Evolutionary conservation across 2,797 vertebrate genomes (phyloP).

Genomic region (Scyliorhinus canicula): DNA sequence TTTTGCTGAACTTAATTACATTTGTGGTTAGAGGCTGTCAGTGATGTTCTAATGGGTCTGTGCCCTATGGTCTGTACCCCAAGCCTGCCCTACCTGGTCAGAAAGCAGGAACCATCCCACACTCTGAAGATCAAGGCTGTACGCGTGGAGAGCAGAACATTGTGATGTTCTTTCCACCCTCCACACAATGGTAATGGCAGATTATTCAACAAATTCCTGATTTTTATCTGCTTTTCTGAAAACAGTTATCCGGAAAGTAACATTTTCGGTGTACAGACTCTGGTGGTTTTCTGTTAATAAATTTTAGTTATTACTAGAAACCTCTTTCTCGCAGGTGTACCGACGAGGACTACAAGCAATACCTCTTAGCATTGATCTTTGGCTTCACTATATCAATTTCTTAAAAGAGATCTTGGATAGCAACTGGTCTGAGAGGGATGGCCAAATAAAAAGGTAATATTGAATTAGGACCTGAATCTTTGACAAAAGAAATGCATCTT

Average conservation of each 20-base stretch:
- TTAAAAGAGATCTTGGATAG: conserved; percentile 87
- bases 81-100: conserved; percentile 76
- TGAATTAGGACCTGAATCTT: not conserved
- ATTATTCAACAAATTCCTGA: conserved; percentile 78
- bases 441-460: conserved; percentile 79
- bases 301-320: conserved; percentile 53
- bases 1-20: conserved; percentile 74
- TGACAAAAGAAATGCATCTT: not conserved
- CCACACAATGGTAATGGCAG: conserved; percentile 80
- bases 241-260: conserved; percentile 65
- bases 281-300: conserved; percentile 54
- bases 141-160: conserved; percentile 79
- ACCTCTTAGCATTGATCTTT: conserved; percentile 95
- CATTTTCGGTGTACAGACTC: conserved; percentile 62
- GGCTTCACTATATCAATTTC: conserved; percentile 94
- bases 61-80: conserved; percentile 80
- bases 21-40: conserved; percentile 79
- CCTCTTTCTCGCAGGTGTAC: conserved; percentile 72
- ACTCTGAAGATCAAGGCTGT: conserved; percentile 78
- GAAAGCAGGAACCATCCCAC: conserved; percentile 72
- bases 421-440: conserved; percentile 73
- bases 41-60: conserved; percentile 78
- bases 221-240: conserved; percentile 65
- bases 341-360: conserved; percentile 92
- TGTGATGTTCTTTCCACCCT: conserved; percentile 79